A percentile compares a stretch with the other conserved stretches of the same genome.
phyloP scores from a whole-genome alignment of 2,113 vertebrate genomes.

The Dinomys branickii region DNA sequence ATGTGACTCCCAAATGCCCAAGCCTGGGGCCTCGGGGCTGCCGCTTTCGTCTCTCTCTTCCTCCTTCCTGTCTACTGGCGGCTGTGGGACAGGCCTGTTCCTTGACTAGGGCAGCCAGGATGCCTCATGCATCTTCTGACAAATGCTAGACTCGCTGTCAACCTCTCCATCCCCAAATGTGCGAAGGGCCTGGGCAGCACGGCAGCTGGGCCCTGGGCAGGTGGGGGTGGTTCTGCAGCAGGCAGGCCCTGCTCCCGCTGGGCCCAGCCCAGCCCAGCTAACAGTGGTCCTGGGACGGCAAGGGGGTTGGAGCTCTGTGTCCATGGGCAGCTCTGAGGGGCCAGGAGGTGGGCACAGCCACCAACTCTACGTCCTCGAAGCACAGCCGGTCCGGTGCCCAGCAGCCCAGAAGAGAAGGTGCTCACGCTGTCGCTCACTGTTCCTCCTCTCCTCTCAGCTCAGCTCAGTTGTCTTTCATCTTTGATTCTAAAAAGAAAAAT shows the following conservation, averaged over 20 bases:
- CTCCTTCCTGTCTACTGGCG: neutral
- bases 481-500: neutral
- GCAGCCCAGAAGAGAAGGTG: neutral
- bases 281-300: neutral
- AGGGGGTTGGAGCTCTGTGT: neutral
- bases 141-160: neutral
- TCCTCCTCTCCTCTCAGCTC: neutral
- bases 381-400: neutral
- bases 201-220: neutral
- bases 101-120: neutral
- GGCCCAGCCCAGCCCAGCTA: neutral
- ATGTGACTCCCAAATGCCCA: neutral
- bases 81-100: neutral
- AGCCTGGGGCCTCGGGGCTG: neutral
- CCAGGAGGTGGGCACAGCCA: neutral
- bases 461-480: neutral
- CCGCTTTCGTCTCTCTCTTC: neutral
- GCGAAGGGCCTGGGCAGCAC: neutral
- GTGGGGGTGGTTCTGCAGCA: neutral
- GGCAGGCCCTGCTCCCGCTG: no score
- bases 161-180: constrained; percentile 49
- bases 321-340: neutral
- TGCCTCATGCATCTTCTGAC: neutral
- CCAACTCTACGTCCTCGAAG: neutral
- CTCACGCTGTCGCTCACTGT: neutral